Percentiles rank a stretch among this genome's conserved stretches.
Conservation (phyloP, 2,888 invertebrate genomes). For the Phyllotreta cruciferae region DNA sequence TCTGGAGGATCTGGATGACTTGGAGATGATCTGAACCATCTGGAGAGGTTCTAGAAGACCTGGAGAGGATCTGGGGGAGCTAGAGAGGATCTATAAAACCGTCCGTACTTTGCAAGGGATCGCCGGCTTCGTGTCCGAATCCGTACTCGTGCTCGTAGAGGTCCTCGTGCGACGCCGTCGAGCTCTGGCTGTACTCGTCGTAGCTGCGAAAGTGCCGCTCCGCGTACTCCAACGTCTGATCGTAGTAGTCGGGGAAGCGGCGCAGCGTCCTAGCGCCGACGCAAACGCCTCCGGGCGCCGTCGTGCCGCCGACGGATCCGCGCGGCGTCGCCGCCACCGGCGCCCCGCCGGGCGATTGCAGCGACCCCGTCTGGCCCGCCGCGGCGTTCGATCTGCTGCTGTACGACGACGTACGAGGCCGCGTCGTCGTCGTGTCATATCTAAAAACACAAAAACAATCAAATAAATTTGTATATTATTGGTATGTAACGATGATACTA, state of each 20-base stretch:
- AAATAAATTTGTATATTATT: background rate
- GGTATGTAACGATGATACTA: too few species aligned
- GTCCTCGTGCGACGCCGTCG: slow-evolving; percentile 72
- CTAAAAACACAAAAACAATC: slow-evolving; percentile 3
- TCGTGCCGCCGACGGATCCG: slow-evolving; percentile 62
- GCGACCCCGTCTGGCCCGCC: slow-evolving; percentile 59
- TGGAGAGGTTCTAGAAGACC: background rate
- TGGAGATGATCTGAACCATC: too few species aligned
- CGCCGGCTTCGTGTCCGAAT: slow-evolving; percentile 56
- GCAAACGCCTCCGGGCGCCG: slow-evolving; percentile 48
- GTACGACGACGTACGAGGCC: slow-evolving; percentile 65
- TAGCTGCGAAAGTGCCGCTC: slow-evolving; percentile 69
- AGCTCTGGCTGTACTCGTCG: slow-evolving; percentile 78
- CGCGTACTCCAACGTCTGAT: slow-evolving; percentile 59
- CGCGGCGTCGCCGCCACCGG: slow-evolving; percentile 60
- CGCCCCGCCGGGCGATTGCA: slow-evolving; percentile 63
- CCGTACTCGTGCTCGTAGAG: slow-evolving; percentile 59
- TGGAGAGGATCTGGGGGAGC: background rate
- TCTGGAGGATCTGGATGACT: background rate
- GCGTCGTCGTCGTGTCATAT: slow-evolving; percentile 67
- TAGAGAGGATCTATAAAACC: background rate
- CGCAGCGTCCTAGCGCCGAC: too few species aligned
- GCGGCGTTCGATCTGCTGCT: slow-evolving; percentile 62
- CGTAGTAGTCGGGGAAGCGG: slow-evolving; percentile 55
- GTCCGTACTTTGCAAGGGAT: slow-evolving; percentile 30